These are phyloP conservation scores for Calephelis virginiensis DNA, from an alignment of 1,140 invertebrate species.

Conservation along the genomic window DNA sequence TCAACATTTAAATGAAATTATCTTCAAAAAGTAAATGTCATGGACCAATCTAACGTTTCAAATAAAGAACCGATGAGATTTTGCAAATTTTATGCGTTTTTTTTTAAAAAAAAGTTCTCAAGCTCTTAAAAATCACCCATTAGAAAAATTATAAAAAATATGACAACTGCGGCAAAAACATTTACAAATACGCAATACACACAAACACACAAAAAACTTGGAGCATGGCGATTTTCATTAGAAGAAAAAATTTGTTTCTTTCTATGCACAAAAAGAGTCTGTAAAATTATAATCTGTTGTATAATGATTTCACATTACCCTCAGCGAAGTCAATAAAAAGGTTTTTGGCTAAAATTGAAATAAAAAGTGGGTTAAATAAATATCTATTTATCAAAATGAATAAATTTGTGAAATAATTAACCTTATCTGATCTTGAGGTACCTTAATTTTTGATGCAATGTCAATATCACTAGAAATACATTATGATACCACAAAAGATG, in stretches of 20 bases:
- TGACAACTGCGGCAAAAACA: neutral
- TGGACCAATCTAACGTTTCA: too few species aligned
- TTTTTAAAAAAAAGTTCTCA: too few species aligned
- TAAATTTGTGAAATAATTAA: neutral
- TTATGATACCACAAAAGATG: neutral
- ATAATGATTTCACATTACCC: neutral
- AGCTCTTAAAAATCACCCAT: too few species aligned
- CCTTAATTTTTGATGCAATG: neutral
- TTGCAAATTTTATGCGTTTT: too few species aligned
- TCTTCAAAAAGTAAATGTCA: too few species aligned
- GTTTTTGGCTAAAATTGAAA: neutral
- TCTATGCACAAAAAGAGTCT: neutral
- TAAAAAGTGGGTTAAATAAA: neutral
- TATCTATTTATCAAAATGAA: neutral
- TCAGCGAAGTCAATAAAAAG: neutral
- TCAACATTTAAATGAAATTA: too few species aligned
- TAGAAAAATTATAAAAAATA: neutral
- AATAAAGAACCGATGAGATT: too few species aligned
- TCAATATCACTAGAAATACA: neutral
- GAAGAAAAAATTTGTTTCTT: neutral
- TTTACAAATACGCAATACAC: neutral
- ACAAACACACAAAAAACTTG: neutral
- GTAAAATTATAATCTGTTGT: neutral
- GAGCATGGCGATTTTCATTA: neutral
- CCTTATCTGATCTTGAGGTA: too few species aligned